These are phyloP conservation scores for Caenorhabditis auriculariae DNA, from an alignment of 2,888 invertebrate species.

Conservation along the genomic window DNA sequence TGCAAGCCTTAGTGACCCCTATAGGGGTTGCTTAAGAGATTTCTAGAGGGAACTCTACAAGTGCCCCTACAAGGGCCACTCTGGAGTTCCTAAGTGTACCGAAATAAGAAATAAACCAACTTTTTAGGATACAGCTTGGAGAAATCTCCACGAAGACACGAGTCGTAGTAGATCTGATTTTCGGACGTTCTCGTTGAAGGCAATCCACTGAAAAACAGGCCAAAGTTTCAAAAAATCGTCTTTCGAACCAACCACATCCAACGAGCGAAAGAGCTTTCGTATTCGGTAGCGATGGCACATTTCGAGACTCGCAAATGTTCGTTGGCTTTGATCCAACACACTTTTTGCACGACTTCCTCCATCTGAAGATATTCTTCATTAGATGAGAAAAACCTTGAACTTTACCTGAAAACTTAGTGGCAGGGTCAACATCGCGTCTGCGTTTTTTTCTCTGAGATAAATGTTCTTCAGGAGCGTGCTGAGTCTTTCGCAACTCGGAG, in stretches of 20 bases:
- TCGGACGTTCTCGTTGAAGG: background rate
- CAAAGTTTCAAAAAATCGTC: background rate
- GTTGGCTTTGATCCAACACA: constrained; percentile 5
- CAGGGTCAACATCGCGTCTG: constrained; percentile 10
- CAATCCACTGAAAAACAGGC: constrained; percentile 9
- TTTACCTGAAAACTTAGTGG: constrained; percentile 11
- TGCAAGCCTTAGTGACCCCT: too few species aligned
- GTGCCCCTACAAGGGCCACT: too few species aligned
- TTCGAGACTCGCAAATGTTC: constrained; percentile 9
- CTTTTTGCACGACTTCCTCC: constrained; percentile 8
- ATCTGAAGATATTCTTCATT: too few species aligned
- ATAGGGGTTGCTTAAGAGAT: too few species aligned
- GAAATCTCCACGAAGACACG: constrained; percentile 12
- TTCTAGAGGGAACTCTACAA: too few species aligned
- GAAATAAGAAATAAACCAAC: constrained; percentile 1
- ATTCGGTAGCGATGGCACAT: background rate
- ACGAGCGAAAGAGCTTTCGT: constrained; percentile 1
- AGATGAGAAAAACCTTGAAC: too few species aligned
- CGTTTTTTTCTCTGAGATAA: constrained; percentile 15
- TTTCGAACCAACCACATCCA: constrained; percentile 15
- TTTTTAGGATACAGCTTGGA: constrained; percentile 17
- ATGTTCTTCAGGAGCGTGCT: constrained; percentile 12
- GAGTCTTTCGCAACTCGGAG: constrained; percentile 1
- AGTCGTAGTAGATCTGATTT: constrained; percentile 5
- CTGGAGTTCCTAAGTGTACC: too few species aligned